Conservation (phyloP, 2,113 vertebrate species). For the Aplodontia rufa region DNA sequence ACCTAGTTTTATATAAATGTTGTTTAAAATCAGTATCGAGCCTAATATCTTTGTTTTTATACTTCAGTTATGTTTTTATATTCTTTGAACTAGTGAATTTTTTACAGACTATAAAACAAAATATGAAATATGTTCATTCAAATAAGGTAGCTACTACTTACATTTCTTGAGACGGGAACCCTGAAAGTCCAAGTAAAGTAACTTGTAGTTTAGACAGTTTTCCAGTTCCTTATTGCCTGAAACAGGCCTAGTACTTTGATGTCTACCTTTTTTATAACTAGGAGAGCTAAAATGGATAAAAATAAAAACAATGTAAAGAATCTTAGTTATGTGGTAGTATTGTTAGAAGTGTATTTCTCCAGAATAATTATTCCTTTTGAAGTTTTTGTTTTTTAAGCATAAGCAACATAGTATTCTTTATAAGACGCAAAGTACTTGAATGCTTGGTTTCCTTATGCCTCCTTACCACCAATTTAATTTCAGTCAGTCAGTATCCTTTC, state of each 20-base stretch:
- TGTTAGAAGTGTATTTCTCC: constrained; percentile 2
- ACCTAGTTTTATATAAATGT: background rate
- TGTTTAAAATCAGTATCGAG: background rate
- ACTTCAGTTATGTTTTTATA: background rate
- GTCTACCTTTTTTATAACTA: background rate
- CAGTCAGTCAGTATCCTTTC: background rate
- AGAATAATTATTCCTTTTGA: background rate
- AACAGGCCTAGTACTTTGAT: background rate
- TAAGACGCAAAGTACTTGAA: background rate
- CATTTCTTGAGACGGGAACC: background rate
- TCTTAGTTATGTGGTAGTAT: constrained; percentile 2
- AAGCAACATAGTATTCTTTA: background rate
- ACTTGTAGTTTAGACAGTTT: background rate
- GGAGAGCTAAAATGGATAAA: background rate
- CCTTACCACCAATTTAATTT: background rate
- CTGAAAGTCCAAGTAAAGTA: background rate
- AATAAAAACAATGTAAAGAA: constrained; percentile 33
- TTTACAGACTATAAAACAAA: background rate
- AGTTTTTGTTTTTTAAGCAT: background rate
- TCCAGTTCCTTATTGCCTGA: background rate
- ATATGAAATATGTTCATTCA: constrained; percentile 15
- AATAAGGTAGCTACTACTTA: background rate
- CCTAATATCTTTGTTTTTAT: constrained; percentile 10
- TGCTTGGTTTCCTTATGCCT: background rate
- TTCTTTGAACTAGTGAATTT: constrained; percentile 26